Percentiles rank a stretch among this genome's conserved stretches.
Evolutionary conservation across 2,888 invertebrate species (phyloP).

Genomic region (Platycheirus albimanus): DNA sequence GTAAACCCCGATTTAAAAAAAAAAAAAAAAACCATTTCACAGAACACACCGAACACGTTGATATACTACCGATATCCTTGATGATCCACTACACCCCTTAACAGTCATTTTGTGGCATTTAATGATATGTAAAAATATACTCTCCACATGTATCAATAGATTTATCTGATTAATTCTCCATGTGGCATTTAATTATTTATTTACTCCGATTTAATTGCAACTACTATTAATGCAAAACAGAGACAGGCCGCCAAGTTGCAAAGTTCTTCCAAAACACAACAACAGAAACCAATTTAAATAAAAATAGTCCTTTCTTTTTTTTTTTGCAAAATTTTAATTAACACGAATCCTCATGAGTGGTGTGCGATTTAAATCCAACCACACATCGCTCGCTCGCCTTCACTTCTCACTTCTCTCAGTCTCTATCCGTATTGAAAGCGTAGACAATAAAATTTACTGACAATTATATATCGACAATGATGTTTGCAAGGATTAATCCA

Average conservation of each 20-base stretch:
- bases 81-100: slow-evolving; percentile 41
- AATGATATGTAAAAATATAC: slow-evolving; percentile 64
- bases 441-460: slow-evolving; percentile 72
- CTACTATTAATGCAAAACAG: neutral
- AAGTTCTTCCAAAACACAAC: neutral
- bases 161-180: slow-evolving; percentile 55
- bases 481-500: slow-evolving; percentile 70
- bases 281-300: neutral
- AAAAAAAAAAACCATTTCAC: neutral
- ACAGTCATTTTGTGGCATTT: slow-evolving; percentile 38
- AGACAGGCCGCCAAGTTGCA: neutral
- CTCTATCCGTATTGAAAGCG: slow-evolving; percentile 75
- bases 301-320: slow-evolving; percentile 19
- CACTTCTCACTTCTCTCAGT: neutral
- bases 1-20: slow-evolving; percentile 2
- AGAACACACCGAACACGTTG: neutral
- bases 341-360: slow-evolving; percentile 38
- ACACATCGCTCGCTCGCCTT: slow-evolving; percentile 4
- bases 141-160: slow-evolving; percentile 24
- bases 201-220: slow-evolving; percentile 47
- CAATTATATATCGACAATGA: slow-evolving; percentile 61
- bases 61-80: neutral
- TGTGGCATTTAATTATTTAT: slow-evolving; percentile 40
- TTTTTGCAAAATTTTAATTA: slow-evolving; percentile 52
- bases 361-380: slow-evolving; percentile 25